phyloP scores from a whole-genome alignment of 2,797 vertebrate genomes.

The Meda fulgida region DNA sequence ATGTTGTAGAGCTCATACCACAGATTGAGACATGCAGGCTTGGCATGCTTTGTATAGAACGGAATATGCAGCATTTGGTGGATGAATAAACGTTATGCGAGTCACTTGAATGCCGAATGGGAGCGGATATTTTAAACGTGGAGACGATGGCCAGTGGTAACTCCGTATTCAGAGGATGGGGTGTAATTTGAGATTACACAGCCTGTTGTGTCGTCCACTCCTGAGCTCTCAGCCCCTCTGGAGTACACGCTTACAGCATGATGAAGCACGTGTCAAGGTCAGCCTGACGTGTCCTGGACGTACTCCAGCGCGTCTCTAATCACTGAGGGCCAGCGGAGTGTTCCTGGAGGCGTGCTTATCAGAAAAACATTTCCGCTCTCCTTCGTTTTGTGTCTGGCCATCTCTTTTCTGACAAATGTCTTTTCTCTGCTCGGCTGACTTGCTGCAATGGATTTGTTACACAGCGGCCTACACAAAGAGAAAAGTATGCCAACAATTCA shows the following conservation, averaged over 20 bases:
- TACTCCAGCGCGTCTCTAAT: conserved; percentile 46
- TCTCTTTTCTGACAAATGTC: conserved; percentile 36
- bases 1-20: conserved; percentile 38
- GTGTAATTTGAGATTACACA: conserved; percentile 55
- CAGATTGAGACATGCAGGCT: conserved; percentile 40
- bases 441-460: conserved; percentile 35
- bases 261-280: conserved; percentile 58
- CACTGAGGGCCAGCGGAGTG: conserved; percentile 17
- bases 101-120: background rate
- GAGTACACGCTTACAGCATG: conserved; percentile 55
- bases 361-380: conserved; percentile 42
- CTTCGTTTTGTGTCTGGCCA: conserved; percentile 44
- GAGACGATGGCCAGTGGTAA: background rate
- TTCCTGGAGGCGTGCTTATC: conserved; percentile 40
- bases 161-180: background rate
- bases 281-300: conserved; percentile 54
- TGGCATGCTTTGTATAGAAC: conserved; percentile 11
- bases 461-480: conserved; percentile 15
- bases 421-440: conserved; percentile 18
- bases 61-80: background rate
- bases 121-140: background rate
- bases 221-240: conserved; percentile 49
- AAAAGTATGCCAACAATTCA: conserved; percentile 22
- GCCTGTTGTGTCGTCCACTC: conserved; percentile 52
- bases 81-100: conserved; percentile 2